Evolutionary conservation across 2,797 vertebrate species (phyloP), one percentile per base, ranked within the genome.

Genomic region (Pangasius mekongensis): DNA sequence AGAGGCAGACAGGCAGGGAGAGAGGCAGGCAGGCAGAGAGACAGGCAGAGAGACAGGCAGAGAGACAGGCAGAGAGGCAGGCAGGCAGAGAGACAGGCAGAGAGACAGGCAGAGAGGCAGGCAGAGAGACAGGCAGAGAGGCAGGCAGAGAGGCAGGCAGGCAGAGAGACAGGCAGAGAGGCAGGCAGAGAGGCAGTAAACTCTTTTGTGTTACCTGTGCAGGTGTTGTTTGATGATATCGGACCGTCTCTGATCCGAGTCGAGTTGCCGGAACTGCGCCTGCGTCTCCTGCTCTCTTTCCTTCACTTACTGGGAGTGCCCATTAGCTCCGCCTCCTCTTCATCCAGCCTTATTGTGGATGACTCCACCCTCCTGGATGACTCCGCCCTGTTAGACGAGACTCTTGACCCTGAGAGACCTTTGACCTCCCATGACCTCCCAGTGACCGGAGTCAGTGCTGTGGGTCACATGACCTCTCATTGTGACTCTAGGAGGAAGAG

Each of bases 151-250:
- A 36, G 36, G 3, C 36, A 36, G 36, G 3, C 36, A 36, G 36
- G 3, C 36, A 36, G 36, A 36, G 0, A 36, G 36, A 2, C 2
- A 36, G 36, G 36, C 56, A 77, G n/a, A 64, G 20, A 74, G 5
- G n/a, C 36, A 43, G 36, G 27, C 39, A 49, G 10, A 49, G 10
- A 76, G 76, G 20, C 36, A 83, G 36, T 83, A 54, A 84, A 14
- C 22, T 58, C 49, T 36, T 43, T 13, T 33, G 18, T 64, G 47
- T 86, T 84, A 47, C 84, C 43, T 62, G 36, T 88, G 14, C 91
- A 99, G 98, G 98, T 99, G 67, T 89, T 99, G 87, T 99, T 98
- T 93, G 99, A 99, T 91, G 99, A 99, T 89, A 96, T 99, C 0
- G 97, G 97, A 0, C 94, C 95, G 0, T 99, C 98, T 83, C 93